Evolutionary conservation across 2,888 invertebrate genomes (phyloP).

Genomic region (Microctonus hyperodae): DNA sequence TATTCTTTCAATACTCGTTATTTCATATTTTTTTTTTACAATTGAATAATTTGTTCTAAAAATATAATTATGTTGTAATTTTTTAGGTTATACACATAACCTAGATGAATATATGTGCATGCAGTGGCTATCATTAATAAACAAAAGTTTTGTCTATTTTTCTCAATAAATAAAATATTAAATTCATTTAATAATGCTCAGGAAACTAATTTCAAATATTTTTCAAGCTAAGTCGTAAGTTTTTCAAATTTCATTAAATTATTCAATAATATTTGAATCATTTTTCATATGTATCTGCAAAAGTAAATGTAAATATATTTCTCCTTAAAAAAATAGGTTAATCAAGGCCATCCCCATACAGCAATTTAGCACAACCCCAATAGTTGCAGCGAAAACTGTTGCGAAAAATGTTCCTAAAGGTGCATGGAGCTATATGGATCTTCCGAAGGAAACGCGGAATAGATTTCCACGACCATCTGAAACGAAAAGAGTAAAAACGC

Average conservation of each 20-base stretch:
- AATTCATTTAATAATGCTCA: slow-evolving; percentile 45
- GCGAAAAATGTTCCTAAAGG: slow-evolving; percentile 38
- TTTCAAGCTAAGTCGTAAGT: slow-evolving; percentile 46
- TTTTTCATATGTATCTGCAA: not conserved
- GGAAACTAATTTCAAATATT: slow-evolving; percentile 38
- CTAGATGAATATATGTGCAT: too few relatives aligned
- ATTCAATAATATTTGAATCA: not conserved
- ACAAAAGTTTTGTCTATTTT: too few relatives aligned
- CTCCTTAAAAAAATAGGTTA: slow-evolving; percentile 29
- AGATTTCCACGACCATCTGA: slow-evolving; percentile 81
- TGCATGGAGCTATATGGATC: slow-evolving; percentile 48
- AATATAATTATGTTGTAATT: too few relatives aligned
- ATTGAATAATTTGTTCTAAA: too few relatives aligned
- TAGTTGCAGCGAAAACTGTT: slow-evolving; percentile 5
- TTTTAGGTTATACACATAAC: too few relatives aligned
- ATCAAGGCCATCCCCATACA: slow-evolving; percentile 9
- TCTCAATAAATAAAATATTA: too few relatives aligned
- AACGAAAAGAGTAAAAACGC: slow-evolving; percentile 72
- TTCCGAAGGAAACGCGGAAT: slow-evolving; percentile 67
- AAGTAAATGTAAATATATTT: not conserved
- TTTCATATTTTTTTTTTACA: too few relatives aligned
- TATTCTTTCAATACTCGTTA: too few relatives aligned
- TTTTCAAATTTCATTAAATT: not conserved
- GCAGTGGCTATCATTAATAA: too few relatives aligned
- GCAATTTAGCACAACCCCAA: slow-evolving; percentile 24